Percentiles rank a stretch among this genome's conserved stretches.
Conservation (phyloP, 2,797 vertebrate genomes). For the Anableps anableps region DNA sequence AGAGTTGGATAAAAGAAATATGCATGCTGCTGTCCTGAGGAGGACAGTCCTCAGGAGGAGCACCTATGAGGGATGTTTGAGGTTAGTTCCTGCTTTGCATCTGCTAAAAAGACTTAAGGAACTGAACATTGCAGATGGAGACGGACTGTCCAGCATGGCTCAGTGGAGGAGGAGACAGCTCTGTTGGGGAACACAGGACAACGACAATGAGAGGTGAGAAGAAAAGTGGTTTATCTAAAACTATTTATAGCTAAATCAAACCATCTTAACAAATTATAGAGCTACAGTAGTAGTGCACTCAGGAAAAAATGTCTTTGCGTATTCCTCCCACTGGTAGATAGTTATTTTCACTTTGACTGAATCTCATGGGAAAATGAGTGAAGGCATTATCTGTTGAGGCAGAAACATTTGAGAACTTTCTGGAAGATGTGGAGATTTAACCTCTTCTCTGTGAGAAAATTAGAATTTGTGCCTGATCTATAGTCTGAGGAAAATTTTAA, state of each 20-base stretch:
- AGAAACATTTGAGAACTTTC: too few species aligned
- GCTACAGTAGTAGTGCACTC: background rate
- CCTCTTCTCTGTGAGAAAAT: background rate
- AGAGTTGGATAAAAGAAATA: background rate
- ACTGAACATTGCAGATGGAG: conserved; percentile 62
- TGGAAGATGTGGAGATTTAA: background rate
- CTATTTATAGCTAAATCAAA: background rate
- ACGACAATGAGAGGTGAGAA: conserved; percentile 74
- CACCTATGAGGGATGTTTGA: background rate
- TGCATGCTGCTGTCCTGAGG: background rate
- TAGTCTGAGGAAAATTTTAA: background rate
- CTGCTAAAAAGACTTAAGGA: background rate
- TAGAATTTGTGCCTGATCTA: background rate
- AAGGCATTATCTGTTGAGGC: too few species aligned
- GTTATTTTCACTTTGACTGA: too few species aligned
- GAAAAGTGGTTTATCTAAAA: background rate
- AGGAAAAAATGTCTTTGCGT: background rate
- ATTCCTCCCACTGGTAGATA: background rate
- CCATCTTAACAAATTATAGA: background rate
- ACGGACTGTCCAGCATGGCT: conserved; percentile 69
- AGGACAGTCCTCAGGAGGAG: background rate
- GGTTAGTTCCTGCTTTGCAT: background rate
- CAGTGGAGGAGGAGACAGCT: conserved; percentile 91
- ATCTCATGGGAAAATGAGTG: background rate
- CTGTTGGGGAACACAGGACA: conserved; percentile 86